Evolutionary conservation across 2,797 vertebrate genomes (phyloP).

Genomic region (Nannoperca australis): DNA sequence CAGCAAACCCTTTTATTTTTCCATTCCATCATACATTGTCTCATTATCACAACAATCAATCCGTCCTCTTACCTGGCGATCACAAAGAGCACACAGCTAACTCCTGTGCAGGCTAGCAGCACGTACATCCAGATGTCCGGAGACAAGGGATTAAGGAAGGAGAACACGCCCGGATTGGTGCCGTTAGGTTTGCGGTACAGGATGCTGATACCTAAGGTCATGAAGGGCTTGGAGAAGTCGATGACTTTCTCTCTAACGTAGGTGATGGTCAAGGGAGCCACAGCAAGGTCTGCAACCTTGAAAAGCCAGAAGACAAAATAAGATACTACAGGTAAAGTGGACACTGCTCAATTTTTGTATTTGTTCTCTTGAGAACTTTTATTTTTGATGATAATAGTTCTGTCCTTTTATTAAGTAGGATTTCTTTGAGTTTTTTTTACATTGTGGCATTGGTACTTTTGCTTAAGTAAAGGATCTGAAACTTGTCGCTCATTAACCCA

Average conservation of each 20-base stretch:
- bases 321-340: not conserved
- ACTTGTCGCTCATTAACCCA: not conserved
- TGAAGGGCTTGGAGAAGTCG: conserved; percentile 94
- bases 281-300: conserved; percentile 95
- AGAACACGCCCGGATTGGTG: conserved; percentile 97
- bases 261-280: conserved; percentile 97
- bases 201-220: conserved; percentile 97
- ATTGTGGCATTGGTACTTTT: not conserved
- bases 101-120: conserved; percentile 95
- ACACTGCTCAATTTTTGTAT: not conserved
- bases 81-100: conserved; percentile 98
- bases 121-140: conserved; percentile 99
- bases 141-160: conserved; percentile 96
- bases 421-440: not conserved
- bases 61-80: conserved; percentile 92
- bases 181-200: conserved; percentile 97
- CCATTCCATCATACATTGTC: not conserved
- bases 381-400: no score
- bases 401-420: not conserved
- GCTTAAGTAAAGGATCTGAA: not conserved
- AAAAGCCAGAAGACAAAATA: not conserved
- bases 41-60: conserved; percentile 3
- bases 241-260: conserved; percentile 97
- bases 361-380: not conserved
- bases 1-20: not conserved